phyloP scores from a whole-genome alignment of 1,140 invertebrate species.

The Bombus huntii region DNA sequence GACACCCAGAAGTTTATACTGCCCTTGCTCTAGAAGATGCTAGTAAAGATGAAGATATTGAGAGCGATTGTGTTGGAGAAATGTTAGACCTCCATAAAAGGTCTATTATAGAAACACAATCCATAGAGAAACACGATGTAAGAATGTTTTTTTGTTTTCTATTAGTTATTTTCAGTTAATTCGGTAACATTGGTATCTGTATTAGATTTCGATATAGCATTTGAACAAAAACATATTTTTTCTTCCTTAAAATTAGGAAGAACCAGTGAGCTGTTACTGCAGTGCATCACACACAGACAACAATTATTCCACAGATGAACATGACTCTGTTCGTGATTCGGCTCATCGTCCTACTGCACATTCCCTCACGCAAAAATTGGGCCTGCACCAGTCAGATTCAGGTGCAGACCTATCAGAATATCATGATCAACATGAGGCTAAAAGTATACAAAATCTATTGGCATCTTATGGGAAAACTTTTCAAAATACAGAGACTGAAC shows the following conservation, averaged over 20 bases:
- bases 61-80: conserved; percentile 75
- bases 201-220: conserved; percentile 8
- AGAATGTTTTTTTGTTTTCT: conserved; percentile 44
- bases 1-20: conserved; percentile 76
- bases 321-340: conserved; percentile 84
- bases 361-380: conserved; percentile 80
- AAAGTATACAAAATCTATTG: conserved; percentile 73
- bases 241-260: conserved; percentile 74
- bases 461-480: conserved; percentile 72
- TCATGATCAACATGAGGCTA: conserved; percentile 77
- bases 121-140: conserved; percentile 78
- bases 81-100: conserved; percentile 75
- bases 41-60: conserved; percentile 75
- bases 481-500: conserved; percentile 58
- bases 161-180: conserved; percentile 20
- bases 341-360: conserved; percentile 74
- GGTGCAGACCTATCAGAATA: conserved; percentile 86
- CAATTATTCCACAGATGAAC: conserved; percentile 87
- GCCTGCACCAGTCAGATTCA: conserved; percentile 85
- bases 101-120: conserved; percentile 72
- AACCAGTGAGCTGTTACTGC: conserved; percentile 87
- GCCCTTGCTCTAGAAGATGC: conserved; percentile 74
- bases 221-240: conserved; percentile 51
- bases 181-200: conserved; percentile 6
- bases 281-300: conserved; percentile 87